A percentile compares a stretch with the other conserved stretches of the same genome.
Conservation (phyloP, 2,797 vertebrate species). For the Uromys caudimaculatus region DNA sequence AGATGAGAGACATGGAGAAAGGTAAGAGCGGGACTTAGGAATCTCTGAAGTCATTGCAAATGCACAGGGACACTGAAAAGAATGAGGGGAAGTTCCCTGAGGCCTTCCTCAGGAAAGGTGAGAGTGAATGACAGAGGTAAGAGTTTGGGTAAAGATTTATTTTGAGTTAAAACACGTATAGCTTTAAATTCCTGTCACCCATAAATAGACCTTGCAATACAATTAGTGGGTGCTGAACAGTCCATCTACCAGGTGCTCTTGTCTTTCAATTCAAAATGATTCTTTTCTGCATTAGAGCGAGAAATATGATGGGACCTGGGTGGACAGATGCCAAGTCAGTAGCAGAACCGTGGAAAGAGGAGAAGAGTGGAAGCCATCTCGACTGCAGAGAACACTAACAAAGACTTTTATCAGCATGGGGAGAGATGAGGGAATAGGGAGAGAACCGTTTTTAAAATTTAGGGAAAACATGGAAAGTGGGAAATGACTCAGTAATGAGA, state of each 20-base stretch:
- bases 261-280: neutral
- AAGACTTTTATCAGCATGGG: neutral
- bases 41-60: neutral
- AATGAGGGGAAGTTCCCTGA: neutral
- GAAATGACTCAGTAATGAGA: neutral
- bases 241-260: neutral
- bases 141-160: neutral
- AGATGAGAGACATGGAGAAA: neutral
- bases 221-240: slow-evolving; percentile 18
- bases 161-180: slow-evolving; percentile 23
- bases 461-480: neutral
- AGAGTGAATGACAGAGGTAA: neutral
- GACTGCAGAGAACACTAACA: neutral
- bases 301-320: neutral
- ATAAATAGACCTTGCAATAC: slow-evolving; percentile 17
- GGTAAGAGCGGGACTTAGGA: neutral
- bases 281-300: neutral
- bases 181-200: neutral
- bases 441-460: neutral
- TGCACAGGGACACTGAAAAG: neutral
- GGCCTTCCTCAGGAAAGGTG: too few relatives aligned
- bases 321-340: neutral
- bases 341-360: neutral
- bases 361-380: neutral
- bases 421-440: neutral